Base-by-base conservation (phyloP, 1,140 invertebrate genomes). In the Ceratosolen solmsi region DNA sequence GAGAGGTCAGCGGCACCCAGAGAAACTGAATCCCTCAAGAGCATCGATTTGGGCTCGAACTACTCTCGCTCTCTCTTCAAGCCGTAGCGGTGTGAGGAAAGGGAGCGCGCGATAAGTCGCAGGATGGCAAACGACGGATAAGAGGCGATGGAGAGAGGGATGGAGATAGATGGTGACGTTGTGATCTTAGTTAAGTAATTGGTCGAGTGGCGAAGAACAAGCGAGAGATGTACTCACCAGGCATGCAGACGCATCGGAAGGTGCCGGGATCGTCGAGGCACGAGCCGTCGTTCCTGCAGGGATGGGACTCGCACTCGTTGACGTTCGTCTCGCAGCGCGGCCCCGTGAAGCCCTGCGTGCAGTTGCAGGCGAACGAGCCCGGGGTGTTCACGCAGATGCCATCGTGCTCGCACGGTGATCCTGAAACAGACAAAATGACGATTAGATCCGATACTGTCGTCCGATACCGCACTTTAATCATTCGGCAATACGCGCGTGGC, bases 221-320 rank as follows among this genome's bases (percentile, higher is more conserved):
- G 36, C 38, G 36, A 33, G 20, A 4, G n/a, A n/a, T n/a, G n/a
- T 30, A 89, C 94, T 94, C 94, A 98, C 97, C 97, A 89, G 97
- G 97, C 97, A 99, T 99, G 90, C 98, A 99, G 87, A 98, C 96
- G 87, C 97, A 98, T 84, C 97, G 93, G 92, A 98, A 98, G 8
- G 96, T 98, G 7, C 97, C 97, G n/a, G 97, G 96, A 92, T 98
- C 97, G 87, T 98, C 97, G 75, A 98, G 92, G 87, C 97, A 99
- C 65, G 97, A 98, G 71, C 97, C 97, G 86, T 98, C 96, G 89
- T 98, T 98, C 86, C 97, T 95, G 90, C 97, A 98, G 0, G 97
- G 97, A 91, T 97, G 97, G 5, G 96, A 97, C 89, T 98, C 97
- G 90, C 97, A 98, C 89, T 99, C 98, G 90, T 99, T 98, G 83